These are phyloP conservation scores for Prunella strophiata DNA, from an alignment of 2,797 vertebrate species.

Conservation along the genomic window DNA sequence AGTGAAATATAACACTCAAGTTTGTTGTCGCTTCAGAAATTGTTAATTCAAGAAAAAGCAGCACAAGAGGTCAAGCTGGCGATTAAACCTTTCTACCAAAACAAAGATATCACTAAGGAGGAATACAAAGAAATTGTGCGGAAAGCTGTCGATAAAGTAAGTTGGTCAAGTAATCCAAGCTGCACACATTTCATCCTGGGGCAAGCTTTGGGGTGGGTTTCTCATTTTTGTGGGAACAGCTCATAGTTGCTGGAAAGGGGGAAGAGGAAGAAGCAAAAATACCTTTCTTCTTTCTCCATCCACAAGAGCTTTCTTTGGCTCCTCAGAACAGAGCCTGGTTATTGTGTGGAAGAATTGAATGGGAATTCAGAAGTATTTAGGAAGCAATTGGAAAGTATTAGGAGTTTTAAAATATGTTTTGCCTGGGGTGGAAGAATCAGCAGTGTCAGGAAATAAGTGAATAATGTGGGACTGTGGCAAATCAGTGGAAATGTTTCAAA, in stretches of 20 bases:
- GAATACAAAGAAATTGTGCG: constrained; percentile 98
- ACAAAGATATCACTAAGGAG: constrained; percentile 97
- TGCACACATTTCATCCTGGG: accelerated
- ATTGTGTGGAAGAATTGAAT: background rate
- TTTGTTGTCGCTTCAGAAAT: constrained; percentile 81
- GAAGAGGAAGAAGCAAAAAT: background rate
- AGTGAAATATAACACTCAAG: background rate
- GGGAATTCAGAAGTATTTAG: background rate
- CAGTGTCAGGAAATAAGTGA: background rate
- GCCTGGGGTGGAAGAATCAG: background rate
- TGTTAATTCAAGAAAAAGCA: constrained; percentile 94
- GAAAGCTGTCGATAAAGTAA: constrained; percentile 97
- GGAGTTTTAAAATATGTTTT: background rate
- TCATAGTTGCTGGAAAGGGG: background rate
- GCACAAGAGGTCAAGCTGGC: constrained; percentile 93
- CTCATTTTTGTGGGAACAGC: background rate
- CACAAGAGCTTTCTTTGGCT: background rate
- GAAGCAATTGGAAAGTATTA: background rate
- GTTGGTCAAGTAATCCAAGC: background rate
- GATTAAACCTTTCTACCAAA: constrained; percentile 98
- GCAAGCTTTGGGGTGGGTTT: background rate
- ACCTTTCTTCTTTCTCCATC: background rate
- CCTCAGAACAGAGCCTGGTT: background rate
- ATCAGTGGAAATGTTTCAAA: background rate
- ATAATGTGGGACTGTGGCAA: background rate